phyloP scores from a whole-genome alignment of 1,140 invertebrate genomes.

The Batillaria attramentaria region DNA sequence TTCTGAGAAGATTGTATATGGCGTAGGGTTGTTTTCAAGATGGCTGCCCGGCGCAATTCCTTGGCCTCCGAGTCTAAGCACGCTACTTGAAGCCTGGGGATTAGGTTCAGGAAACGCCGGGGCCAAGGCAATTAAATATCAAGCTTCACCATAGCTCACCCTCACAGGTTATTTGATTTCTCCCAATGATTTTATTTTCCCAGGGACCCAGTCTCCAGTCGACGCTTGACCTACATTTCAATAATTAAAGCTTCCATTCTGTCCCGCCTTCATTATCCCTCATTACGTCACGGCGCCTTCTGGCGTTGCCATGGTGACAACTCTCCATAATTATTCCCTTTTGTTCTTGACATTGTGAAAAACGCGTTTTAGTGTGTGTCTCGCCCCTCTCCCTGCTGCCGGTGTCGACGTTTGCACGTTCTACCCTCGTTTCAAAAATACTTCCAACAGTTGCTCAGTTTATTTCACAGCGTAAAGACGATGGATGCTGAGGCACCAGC shows the following conservation, averaged over 20 bases:
- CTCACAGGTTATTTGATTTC: constrained; percentile 36
- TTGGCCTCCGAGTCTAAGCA: too few relatives aligned
- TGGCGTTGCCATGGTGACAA: constrained; percentile 28
- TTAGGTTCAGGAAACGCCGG: not conserved
- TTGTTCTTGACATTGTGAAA: constrained; percentile 37
- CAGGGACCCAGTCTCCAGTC: not conserved
- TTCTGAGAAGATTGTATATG: too few relatives aligned
- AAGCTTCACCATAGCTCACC: constrained; percentile 3
- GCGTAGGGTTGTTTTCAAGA: too few relatives aligned
- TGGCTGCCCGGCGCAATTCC: too few relatives aligned
- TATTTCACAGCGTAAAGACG: too few relatives aligned
- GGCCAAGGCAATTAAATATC: constrained; percentile 33
- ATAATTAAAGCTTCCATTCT: constrained; percentile 34
- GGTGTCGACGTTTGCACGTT: too few relatives aligned
- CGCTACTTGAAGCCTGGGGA: not conserved
- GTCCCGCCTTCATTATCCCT: constrained; percentile 26
- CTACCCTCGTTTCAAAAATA: too few relatives aligned
- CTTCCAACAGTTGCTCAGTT: too few relatives aligned
- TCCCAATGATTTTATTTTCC: constrained; percentile 25
- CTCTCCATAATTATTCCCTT: constrained; percentile 30
- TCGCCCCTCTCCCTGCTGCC: not conserved
- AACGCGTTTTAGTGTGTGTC: constrained; percentile 35
- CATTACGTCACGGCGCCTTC: constrained; percentile 28
- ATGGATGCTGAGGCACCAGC: too few relatives aligned
- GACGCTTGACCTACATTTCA: constrained; percentile 34